Evolutionary conservation across 2,797 vertebrate species (phyloP).

Genomic region (Eurystomus glaucurus): DNA sequence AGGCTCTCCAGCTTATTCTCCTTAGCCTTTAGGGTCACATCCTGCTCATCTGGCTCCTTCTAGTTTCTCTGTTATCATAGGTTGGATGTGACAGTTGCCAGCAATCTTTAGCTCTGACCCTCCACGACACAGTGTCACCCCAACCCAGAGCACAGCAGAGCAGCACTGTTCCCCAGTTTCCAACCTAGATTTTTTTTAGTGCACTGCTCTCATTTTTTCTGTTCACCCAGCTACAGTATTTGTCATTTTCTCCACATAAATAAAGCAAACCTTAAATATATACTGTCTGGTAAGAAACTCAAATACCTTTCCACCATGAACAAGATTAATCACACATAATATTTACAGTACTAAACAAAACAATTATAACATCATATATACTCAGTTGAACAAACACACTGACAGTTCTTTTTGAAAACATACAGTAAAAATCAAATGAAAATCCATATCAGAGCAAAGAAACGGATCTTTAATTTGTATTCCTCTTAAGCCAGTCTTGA

Average conservation of each 20-base stretch:
- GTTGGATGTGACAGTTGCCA: conserved; percentile 39
- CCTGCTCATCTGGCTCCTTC: conserved; percentile 46
- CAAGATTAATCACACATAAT: conserved; percentile 50
- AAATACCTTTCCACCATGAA: conserved; percentile 20
- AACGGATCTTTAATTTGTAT: not conserved
- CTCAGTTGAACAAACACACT: conserved; percentile 69
- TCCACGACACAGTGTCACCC: not conserved
- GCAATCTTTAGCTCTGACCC: conserved; percentile 40
- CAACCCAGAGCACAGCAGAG: not conserved
- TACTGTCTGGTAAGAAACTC: conserved; percentile 25
- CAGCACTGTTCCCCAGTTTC: not conserved
- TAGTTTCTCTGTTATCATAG: conserved; percentile 44
- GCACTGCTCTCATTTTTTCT: not conserved
- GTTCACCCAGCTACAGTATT: not conserved
- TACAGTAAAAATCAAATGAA: conserved; percentile 10
- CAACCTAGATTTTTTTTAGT: not conserved
- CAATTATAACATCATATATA: conserved; percentile 76
- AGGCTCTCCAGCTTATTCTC: conserved; percentile 67
- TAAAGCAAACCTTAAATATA: conserved; percentile 58
- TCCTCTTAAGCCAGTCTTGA: conserved; percentile 36
- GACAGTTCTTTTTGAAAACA: conserved; percentile 50
- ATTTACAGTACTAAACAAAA: conserved; percentile 76
- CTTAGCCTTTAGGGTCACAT: conserved; percentile 71
- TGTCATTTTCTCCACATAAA: conserved; percentile 54
- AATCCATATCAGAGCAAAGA: not conserved